phyloP scores from a whole-genome alignment of 2,797 vertebrate genomes.

The Falco columbarius region DNA sequence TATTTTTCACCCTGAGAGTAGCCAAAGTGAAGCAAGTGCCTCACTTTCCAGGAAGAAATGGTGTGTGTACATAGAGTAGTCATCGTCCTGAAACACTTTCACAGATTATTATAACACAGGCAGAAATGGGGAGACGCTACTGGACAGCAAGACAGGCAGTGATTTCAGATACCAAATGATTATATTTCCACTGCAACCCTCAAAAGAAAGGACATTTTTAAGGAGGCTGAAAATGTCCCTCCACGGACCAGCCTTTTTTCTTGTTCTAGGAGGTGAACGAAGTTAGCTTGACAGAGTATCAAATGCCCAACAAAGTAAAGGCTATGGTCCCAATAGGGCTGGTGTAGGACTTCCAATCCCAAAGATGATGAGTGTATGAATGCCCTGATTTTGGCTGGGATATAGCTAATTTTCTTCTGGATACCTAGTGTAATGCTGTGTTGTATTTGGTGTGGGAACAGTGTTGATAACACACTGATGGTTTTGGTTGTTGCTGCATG shows the following conservation, averaged over 20 bases:
- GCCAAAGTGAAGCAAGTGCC: background rate
- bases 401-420: too few relatives aligned
- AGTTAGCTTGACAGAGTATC: background rate
- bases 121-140: background rate
- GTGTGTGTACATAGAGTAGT: fast-evolving
- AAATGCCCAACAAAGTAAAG: background rate
- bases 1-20: background rate
- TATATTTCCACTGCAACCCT: background rate
- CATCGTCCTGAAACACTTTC: background rate
- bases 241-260: background rate
- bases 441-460: too few relatives aligned
- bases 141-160: background rate
- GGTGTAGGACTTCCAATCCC: background rate
- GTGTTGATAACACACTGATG: too few relatives aligned
- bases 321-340: background rate
- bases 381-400: too few relatives aligned
- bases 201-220: background rate
- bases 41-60: background rate
- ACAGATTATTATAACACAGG: background rate
- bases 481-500: too few relatives aligned
- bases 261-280: background rate
- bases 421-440: too few relatives aligned
- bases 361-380: background rate
- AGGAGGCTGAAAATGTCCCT: background rate
- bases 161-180: background rate